Base-by-base conservation (phyloP, 1,140 invertebrate genomes). In the Ceratina australensis region DNA sequence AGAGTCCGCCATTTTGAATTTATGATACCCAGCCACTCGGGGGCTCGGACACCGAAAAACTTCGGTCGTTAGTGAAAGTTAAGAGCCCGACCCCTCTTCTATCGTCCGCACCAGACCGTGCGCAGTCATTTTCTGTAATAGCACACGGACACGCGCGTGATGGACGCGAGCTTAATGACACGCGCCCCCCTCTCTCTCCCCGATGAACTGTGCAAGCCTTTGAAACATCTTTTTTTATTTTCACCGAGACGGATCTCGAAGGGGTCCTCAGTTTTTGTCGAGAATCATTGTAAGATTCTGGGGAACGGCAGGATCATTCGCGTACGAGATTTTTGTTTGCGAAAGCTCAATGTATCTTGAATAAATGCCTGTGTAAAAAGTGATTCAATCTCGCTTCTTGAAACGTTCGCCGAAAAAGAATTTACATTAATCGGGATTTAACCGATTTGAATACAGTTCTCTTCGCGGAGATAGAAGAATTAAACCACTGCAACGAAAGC, bases 1-100 rank as follows among this genome's bases (percentile, higher is more conserved):
- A 90, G 87, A 82, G 78, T 85, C 87, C 91, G 89, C 91, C 91
- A 92, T 92, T 92, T 92, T 92, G 91, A 92, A 92, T 92, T 92
- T 92, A 92, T 92, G 90, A 92, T 92, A 90, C 84, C 80, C 80
- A 81, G 80, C 75, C 87, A 85, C 86, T 89, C 87, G 81, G 79
- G 87, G 83, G 84, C 33, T 90, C 87, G 91, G 90, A 91, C 89
- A 91, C 87, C 87, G 88, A 92, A 92, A 92, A 92, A 92, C 91
- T 92, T 92, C 86, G 87, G 85, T 92, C 90, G 89, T 92, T 92
- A 92, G 87, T 79, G 86, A 89, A 91, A 90, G 90, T 91, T 91
- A 87, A 88, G 78, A 85, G 75, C 76, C 74, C 60, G 65, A 78
- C 26, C 60, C 60, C 28, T 69, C 28, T 47, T 71, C 64, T 42